Evolutionary conservation across 2,797 vertebrate genomes (phyloP), one percentile per base, ranked within the genome.

Genomic region (Masticophis lateralis): DNA sequence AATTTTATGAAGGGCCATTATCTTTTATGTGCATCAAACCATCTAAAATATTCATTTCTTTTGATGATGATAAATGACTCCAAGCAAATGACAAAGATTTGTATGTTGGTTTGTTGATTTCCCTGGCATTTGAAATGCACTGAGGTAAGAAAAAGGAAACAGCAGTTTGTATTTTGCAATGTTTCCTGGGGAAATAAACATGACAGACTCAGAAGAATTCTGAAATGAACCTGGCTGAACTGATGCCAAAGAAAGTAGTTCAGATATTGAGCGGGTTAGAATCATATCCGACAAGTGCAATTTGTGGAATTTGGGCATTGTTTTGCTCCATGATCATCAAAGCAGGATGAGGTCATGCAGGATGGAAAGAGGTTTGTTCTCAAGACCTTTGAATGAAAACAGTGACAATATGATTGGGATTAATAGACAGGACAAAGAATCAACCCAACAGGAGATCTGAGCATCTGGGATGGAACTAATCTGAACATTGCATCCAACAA

Each of bases 21-120:
- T 95, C 83, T 95, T 14, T 91, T 94, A 94, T 92, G 74, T 1
- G 3, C 92, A 86, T 66, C 61, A 60, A 92, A 91, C 87, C 89
- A 90, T 69, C 87, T 57, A 88, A 89, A 95, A 91, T 94, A 92
- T 95, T 96, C 83, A 91, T 95, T 96, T 91, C 86, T 96, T 96
- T 94, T 94, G 94, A 93, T 86, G 74, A 87, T 93, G 94, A 96
- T 94, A 95, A 96, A 95, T 92, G 88, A 95, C 94, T 93, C 94
- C 18, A 66, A 93, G 86, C 32, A 94, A 53, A 66, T 89, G 92
- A 91, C 1, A 90, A 47, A 89, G 86, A 83, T 94, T 66, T 63
- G 57, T 43, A 79, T 91, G 83, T 91, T 93, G n/a, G 87, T 95
- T 92, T 90, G 91, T 89, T 96, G 93, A 86, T 87, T 2, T 92